Percentiles rank a stretch among this genome's conserved stretches.
phyloP scores from a whole-genome alignment of 2,888 invertebrate genomes.

The Neocrepidodera transversa region DNA sequence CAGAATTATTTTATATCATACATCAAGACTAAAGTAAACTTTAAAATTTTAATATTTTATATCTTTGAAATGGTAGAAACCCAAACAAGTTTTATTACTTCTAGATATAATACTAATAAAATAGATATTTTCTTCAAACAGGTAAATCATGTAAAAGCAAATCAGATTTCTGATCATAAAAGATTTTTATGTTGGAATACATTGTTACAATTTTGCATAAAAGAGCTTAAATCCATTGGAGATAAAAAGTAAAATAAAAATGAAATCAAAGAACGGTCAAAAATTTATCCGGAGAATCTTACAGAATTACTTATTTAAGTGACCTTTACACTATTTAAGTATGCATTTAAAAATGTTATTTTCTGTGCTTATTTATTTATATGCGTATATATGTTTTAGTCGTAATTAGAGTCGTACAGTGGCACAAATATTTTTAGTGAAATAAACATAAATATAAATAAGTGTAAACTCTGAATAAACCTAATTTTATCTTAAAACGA shows the following conservation, averaged over 20 bases:
- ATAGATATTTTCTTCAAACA: constrained; percentile 1
- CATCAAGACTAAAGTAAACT: not conserved
- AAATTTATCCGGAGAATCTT: not conserved
- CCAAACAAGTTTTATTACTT: constrained; percentile 3
- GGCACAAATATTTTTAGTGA: too few species aligned
- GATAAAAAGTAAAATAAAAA: not conserved
- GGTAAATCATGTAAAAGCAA: constrained; percentile 1
- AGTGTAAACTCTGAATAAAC: too few species aligned
- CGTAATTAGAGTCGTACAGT: too few species aligned
- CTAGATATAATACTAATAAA: not conserved
- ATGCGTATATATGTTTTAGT: too few species aligned
- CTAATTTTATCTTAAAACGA: too few species aligned
- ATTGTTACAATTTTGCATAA: not conserved
- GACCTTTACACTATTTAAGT: not conserved
- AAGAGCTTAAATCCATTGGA: not conserved
- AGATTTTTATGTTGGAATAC: not conserved
- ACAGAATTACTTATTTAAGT: not conserved
- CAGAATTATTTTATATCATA: too few species aligned
- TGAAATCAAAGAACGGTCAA: not conserved
- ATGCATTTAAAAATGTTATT: not conserved
- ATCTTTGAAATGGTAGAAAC: not conserved
- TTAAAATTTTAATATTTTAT: not conserved
- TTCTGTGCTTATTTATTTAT: not conserved
- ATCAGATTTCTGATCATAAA: not conserved
- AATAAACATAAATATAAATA: too few species aligned